Conservation (phyloP, 2,888 invertebrate species). For the Caenorhabditis macrosperma region DNA sequence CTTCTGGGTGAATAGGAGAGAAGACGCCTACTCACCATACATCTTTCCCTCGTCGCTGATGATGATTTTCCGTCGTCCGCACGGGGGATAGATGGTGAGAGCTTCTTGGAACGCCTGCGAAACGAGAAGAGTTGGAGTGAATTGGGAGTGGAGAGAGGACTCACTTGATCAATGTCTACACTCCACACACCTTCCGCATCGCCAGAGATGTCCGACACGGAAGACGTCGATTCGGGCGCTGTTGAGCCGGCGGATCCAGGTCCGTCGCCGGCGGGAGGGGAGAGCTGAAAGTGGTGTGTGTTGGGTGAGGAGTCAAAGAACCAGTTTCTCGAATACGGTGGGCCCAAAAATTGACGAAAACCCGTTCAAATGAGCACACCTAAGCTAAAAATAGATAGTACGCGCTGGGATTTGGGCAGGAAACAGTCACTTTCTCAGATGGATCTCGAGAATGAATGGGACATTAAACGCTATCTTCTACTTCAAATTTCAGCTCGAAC, state of each 20-base stretch:
- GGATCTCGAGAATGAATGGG: too few relatives aligned
- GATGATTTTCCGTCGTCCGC: conserved; percentile 98
- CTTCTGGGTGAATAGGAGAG: too few relatives aligned
- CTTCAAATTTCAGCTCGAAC: too few relatives aligned
- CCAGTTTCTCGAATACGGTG: too few relatives aligned
- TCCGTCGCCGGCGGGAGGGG: conserved; percentile 66
- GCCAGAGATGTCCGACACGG: conserved; percentile 71
- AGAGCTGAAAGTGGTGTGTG: conserved; percentile 50
- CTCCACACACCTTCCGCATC: conserved; percentile 99
- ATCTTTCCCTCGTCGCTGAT: conserved; percentile 99
- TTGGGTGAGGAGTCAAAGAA: neutral
- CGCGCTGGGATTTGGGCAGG: too few relatives aligned
- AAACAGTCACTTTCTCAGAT: too few relatives aligned
- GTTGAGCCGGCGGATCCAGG: conserved; percentile 57
- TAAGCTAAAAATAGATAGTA: too few relatives aligned
- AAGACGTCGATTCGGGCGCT: conserved; percentile 61
- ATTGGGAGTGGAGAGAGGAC: too few relatives aligned
- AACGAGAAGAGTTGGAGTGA: too few relatives aligned
- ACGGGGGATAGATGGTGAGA: conserved; percentile 98
- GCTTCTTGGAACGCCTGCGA: conserved; percentile 91
- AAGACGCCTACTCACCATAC: conserved; percentile 93
- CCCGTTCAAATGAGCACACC: too few relatives aligned
- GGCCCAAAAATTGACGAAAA: too few relatives aligned
- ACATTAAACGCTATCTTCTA: too few relatives aligned
- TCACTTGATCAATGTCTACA: conserved; percentile 95